Percentiles rank a stretch among this genome's conserved stretches.
Conservation (phyloP, 1,140 invertebrate species). For the Drosophila setifemur region DNA sequence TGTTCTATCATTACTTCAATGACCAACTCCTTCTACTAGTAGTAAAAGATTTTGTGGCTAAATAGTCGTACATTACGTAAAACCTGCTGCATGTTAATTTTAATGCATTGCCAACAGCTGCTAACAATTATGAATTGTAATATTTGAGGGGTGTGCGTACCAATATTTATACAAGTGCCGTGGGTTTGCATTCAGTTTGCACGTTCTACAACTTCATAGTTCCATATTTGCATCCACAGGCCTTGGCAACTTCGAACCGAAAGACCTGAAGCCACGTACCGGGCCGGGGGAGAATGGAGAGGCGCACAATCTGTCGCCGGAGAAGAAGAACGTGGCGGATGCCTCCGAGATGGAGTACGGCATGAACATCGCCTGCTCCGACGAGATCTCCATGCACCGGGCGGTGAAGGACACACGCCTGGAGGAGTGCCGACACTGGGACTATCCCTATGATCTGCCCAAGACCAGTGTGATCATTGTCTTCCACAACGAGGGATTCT, state of each 20-base stretch:
- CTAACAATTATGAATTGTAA: neutral
- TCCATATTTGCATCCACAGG: conserved; percentile 47
- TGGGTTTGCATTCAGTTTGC: neutral
- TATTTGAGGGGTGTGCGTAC: too few relatives aligned
- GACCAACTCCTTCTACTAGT: neutral
- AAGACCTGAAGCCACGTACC: conserved; percentile 83
- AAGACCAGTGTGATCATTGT: conserved; percentile 97
- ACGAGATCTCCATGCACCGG: conserved; percentile 92
- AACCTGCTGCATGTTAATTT: too few relatives aligned
- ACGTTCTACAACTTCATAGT: too few relatives aligned
- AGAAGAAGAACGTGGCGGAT: conserved; percentile 87
- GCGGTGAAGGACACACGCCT: conserved; percentile 93
- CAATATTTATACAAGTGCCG: conserved; percentile 35
- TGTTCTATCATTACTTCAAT: too few relatives aligned
- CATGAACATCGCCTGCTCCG: conserved; percentile 98
- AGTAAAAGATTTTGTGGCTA: too few relatives aligned
- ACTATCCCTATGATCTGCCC: conserved; percentile 95
- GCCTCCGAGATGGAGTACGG: conserved; percentile 94
- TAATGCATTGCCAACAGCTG: too few relatives aligned
- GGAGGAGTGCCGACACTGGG: conserved; percentile 97
- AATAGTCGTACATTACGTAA: too few relatives aligned
- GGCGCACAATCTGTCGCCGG: conserved; percentile 53
- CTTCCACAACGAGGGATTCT: conserved; percentile 99
- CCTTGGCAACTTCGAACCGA: conserved; percentile 88
- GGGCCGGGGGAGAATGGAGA: conserved; percentile 93